Conservation (phyloP, 2,888 invertebrate genomes). For the Tuberolachnus salignus region DNA sequence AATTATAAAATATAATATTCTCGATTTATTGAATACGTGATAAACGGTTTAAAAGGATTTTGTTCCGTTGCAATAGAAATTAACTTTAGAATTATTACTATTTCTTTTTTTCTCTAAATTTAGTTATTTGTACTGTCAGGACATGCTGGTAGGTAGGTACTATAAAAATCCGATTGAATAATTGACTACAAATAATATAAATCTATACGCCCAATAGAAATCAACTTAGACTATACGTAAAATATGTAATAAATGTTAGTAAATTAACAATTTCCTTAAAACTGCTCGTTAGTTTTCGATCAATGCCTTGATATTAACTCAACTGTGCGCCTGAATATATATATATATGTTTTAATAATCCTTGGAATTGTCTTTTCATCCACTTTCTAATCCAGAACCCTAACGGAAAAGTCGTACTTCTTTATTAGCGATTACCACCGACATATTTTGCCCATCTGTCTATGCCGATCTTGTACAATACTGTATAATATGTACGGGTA, state of each 20-base stretch:
- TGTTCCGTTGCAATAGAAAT: no score
- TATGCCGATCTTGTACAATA: not conserved
- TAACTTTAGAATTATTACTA: no score
- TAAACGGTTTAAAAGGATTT: no score
- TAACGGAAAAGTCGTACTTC: constrained; percentile 40
- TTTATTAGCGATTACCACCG: constrained; percentile 3
- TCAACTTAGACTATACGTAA: not conserved
- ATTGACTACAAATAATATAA: no score
- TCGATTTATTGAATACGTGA: no score
- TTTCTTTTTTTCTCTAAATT: no score
- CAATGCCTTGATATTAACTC: not conserved
- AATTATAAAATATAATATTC: no score
- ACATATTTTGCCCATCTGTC: constrained; percentile 29
- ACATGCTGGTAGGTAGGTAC: no score
- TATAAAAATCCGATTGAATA: no score
- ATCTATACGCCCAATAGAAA: not conserved
- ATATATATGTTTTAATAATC: constrained; percentile 7
- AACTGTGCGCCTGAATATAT: no score
- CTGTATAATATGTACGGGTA: not conserved
- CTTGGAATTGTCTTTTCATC: constrained; percentile 21
- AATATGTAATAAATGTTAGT: no score
- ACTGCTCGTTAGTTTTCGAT: not conserved
- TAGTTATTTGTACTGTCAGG: no score
- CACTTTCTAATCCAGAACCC: constrained; percentile 44
- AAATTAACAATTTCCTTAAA: not conserved